Conservation (phyloP, 2,113 vertebrate genomes). For the Cettia cetti region DNA sequence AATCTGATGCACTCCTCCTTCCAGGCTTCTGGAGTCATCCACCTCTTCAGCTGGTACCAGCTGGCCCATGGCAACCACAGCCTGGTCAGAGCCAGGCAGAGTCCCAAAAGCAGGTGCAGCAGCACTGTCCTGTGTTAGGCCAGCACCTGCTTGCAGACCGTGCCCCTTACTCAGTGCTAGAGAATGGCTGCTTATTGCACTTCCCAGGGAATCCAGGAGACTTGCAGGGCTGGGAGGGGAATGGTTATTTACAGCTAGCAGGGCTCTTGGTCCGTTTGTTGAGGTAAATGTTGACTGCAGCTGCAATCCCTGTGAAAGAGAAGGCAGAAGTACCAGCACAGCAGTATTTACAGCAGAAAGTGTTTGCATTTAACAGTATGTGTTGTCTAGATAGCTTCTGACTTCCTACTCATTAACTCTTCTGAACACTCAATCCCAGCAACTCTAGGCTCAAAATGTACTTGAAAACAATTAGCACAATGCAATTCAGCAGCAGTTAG, state of each 20-base stretch:
- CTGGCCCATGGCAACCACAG: slow-evolving; percentile 64
- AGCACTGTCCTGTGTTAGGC: slow-evolving; percentile 21
- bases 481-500: neutral
- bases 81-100: slow-evolving; percentile 45
- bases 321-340: slow-evolving; percentile 37
- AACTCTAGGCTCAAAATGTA: neutral
- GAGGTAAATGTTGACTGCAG: slow-evolving; percentile 73
- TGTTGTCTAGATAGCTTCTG: neutral
- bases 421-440: neutral
- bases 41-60: slow-evolving; percentile 60
- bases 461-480: neutral
- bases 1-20: slow-evolving; percentile 68
- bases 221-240: slow-evolving; percentile 40
- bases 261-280: slow-evolving; percentile 62
- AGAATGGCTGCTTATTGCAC: slow-evolving; percentile 49
- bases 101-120: slow-evolving; percentile 17
- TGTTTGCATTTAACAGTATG: neutral
- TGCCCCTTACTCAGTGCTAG: slow-evolving; percentile 59
- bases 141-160: slow-evolving; percentile 49
- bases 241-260: slow-evolving; percentile 64
- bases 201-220: slow-evolving; percentile 61
- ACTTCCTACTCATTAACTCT: neutral
- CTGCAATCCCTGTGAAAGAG: slow-evolving; percentile 73
- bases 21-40: slow-evolving; percentile 51
- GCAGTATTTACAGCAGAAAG: neutral